Conservation (phyloP, 2,888 invertebrate species). For the Limnephilus marmoratus region DNA sequence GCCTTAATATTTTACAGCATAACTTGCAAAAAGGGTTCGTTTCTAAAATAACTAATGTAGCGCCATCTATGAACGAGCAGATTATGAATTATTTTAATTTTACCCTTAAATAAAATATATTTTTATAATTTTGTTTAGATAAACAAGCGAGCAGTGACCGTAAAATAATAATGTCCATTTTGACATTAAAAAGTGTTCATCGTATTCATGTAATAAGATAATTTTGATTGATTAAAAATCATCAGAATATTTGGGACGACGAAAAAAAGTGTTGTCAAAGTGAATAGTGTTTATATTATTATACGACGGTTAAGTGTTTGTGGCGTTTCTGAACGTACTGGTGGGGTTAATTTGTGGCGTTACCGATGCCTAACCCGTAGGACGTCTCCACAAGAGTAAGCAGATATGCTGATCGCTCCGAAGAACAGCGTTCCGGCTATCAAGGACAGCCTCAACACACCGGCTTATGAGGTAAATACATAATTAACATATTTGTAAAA, state of each 20-base stretch:
- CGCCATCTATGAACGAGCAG: too few relatives aligned
- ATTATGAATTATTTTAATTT: too few relatives aligned
- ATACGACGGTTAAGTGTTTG: conserved; percentile 4
- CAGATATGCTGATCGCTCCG: conserved; percentile 74
- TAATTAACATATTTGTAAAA: neutral
- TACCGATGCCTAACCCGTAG: conserved; percentile 7
- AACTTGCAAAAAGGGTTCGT: too few relatives aligned
- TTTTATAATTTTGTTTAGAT: neutral
- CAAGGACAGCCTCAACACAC: conserved; percentile 81
- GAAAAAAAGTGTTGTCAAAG: too few relatives aligned
- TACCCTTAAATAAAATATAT: too few relatives aligned
- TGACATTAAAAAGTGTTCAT: neutral
- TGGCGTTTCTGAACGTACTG: neutral
- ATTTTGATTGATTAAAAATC: neutral
- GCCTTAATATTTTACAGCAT: too few relatives aligned
- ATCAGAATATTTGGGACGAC: neutral
- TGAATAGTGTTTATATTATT: neutral
- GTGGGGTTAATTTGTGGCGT: neutral
- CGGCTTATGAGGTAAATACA: conserved; percentile 80
- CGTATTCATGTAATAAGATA: neutral
- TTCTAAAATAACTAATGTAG: too few relatives aligned
- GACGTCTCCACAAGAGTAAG: conserved; percentile 26
- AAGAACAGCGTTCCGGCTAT: conserved; percentile 82
- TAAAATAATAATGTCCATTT: neutral
- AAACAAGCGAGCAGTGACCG: neutral